Evolutionary conservation across 2,113 vertebrate genomes (phyloP).

Genomic region (Pyrgilauda ruficollis): DNA sequence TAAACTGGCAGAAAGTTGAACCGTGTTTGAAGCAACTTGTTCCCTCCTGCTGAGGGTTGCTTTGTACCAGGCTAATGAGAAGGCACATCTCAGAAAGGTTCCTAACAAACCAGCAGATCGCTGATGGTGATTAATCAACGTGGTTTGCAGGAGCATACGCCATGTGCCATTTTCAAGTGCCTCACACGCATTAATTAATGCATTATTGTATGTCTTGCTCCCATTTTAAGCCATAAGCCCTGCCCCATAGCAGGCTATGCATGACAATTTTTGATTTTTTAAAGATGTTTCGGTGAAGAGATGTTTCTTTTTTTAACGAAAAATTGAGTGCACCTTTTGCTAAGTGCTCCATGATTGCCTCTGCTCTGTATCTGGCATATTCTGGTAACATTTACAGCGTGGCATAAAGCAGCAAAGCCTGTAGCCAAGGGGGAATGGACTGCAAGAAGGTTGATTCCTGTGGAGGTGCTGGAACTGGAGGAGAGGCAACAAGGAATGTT

Average conservation of each 20-base stretch:
- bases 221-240: background rate
- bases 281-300: background rate
- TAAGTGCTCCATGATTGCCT: background rate
- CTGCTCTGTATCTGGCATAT: background rate
- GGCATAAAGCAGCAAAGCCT: background rate
- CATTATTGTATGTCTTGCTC: background rate
- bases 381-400: background rate
- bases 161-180: background rate
- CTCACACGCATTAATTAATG: background rate
- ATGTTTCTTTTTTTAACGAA: background rate
- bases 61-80: conserved; percentile 11
- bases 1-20: conserved; percentile 12
- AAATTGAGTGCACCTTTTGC: background rate
- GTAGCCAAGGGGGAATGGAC: background rate
- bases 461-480: background rate
- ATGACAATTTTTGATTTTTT: background rate
- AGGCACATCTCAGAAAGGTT: background rate
- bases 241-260: background rate
- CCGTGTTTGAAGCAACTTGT: conserved; percentile 7
- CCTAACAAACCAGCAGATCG: background rate
- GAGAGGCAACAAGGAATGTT: background rate
- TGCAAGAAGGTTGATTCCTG: background rate
- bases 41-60: conserved; percentile 4
- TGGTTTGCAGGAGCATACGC: background rate
- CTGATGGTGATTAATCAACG: background rate